Conservation (phyloP, 2,113 vertebrate species). For the Tychaedon coryphoeus region DNA sequence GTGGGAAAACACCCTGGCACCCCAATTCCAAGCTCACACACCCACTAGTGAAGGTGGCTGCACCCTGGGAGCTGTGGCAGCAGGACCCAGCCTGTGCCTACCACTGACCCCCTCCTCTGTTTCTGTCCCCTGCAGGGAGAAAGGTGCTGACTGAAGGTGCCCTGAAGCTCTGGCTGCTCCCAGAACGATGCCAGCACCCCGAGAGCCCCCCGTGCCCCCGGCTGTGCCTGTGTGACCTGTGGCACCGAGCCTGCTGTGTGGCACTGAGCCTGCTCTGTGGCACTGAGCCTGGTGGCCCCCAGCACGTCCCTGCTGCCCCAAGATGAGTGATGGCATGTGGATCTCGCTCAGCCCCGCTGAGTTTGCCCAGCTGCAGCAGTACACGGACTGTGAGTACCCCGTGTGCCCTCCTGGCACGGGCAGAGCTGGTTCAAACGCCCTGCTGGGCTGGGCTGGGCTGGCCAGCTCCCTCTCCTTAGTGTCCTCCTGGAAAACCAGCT, state of each 20-base stretch:
- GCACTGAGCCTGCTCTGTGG: neutral
- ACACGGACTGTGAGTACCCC: conserved; percentile 88
- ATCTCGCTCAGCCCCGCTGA: conserved; percentile 87
- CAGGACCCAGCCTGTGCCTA: neutral
- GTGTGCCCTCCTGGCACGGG: rapidly evolving
- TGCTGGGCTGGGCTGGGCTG: rapidly evolving
- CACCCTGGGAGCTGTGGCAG: rapidly evolving
- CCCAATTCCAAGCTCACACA: neutral
- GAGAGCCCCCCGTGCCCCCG: rapidly evolving
- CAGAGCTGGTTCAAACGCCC: neutral
- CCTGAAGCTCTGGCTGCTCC: neutral
- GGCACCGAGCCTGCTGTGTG: rapidly evolving
- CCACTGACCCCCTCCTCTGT: neutral
- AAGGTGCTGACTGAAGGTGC: neutral
- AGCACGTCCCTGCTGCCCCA: neutral
- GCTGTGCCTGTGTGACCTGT: neutral
- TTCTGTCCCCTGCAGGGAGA: neutral
- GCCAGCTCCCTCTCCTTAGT: rapidly evolving
- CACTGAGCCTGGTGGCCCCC: neutral
- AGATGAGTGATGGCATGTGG: conserved; percentile 86
- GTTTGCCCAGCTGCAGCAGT: conserved; percentile 91
- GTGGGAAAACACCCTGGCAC: neutral
- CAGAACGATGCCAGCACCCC: neutral
- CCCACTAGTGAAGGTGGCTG: neutral
- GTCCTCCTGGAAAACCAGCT: neutral